Evolutionary conservation across 2,113 vertebrate genomes (phyloP).

Genomic region (Oceanodroma tethys): DNA sequence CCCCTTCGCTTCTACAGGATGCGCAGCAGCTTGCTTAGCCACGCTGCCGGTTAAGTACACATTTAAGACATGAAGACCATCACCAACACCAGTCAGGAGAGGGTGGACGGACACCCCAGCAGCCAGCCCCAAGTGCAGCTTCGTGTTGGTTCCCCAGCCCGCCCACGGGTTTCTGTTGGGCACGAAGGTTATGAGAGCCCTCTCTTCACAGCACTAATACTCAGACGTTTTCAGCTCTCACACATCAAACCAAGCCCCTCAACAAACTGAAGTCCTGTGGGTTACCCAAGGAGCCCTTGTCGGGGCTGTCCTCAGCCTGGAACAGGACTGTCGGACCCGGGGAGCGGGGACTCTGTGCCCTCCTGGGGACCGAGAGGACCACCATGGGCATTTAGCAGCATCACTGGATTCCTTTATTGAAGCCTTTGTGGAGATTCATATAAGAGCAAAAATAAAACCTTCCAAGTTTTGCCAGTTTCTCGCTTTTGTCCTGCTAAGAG

Average conservation of each 20-base stretch:
- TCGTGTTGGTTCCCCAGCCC: background rate
- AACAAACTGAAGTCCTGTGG: background rate
- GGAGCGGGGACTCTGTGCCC: background rate
- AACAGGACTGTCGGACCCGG: background rate
- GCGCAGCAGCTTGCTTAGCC: background rate
- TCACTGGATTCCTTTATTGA: background rate
- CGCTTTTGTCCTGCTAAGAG: background rate
- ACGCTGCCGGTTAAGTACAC: background rate
- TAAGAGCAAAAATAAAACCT: background rate
- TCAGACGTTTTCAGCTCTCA: background rate
- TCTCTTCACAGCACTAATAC: background rate
- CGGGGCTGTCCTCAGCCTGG: background rate
- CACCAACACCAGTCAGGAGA: background rate
- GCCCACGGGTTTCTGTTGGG: background rate
- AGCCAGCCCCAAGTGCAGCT: background rate
- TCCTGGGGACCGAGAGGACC: background rate
- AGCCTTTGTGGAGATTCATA: background rate
- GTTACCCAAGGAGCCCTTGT: background rate
- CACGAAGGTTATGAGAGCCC: rapidly evolving
- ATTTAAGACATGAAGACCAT: background rate
- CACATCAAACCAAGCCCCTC: background rate
- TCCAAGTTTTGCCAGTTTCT: background rate
- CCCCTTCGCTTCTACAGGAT: background rate
- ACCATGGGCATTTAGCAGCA: background rate
- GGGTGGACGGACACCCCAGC: background rate